Evolutionary conservation across 2,113 vertebrate species (phyloP), one percentile per base, ranked within the genome.

Genomic region (Rana temporaria): DNA sequence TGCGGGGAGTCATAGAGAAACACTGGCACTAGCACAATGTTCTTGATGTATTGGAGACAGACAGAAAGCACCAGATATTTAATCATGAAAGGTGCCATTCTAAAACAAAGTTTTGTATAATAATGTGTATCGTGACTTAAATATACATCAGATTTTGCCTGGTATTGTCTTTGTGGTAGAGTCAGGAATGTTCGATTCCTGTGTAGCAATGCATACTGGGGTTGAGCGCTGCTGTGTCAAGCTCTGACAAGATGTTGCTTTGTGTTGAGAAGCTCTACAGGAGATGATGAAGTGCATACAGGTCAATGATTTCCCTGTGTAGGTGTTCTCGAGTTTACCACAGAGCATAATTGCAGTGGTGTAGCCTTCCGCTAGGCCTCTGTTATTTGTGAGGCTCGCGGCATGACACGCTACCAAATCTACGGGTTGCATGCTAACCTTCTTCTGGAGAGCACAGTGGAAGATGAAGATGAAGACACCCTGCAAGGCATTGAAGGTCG

Each of bases 401-500:
- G 72, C 56, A 38, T 38, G 72, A 30, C 57, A 20, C 42, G 72
- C 22, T 60, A 60, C 55, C 32, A 1, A 53, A 9, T 26, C 5
- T 57, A 4, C 18, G n/a, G 6, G 1, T n/a, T 63, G 4, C 0
- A 17, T 55, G 34, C 88, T 88, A 68, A 97, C 96, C 95, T 98
- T 97, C 85, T 97, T 98, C 88, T 98, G 96, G 84, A 98, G 91
- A 66, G 96, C 96, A 86, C 96, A 98, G 90, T 98, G 96, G 92
- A 98, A 97, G 85, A 98, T 96, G 34, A 98, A 98, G 91, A 98
- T 97, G 92, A 98, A 98, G 92, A 97, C 95, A 84, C 96, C 96
- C 91, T 97, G 96, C 91, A 98, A 95, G 86, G 96, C 96, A 0
- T 98, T 98, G 91, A 97, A 98, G 85, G 96, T 97, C 84, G 96